Evolutionary conservation across 2,888 invertebrate genomes (phyloP).

Genomic region (Bimastos eiseni): DNA sequence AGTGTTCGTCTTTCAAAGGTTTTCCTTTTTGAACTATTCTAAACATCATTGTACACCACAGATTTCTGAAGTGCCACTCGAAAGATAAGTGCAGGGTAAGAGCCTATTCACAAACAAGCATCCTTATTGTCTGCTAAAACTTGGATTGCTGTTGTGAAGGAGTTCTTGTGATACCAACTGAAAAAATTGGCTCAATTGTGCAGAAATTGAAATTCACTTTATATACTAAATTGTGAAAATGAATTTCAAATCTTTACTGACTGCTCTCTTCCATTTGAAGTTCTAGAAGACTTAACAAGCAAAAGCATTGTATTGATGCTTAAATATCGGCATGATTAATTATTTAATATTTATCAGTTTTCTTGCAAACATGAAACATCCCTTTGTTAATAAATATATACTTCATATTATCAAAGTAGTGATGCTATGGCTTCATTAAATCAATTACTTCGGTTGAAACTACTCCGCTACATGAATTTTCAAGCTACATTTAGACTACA

Average conservation of each 20-base stretch:
- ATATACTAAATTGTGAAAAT: neutral
- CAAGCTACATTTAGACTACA: neutral
- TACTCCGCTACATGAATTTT: neutral
- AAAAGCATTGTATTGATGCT: neutral
- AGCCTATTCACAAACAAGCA: too few species aligned
- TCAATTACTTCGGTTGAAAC: neutral
- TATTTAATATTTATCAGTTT: neutral
- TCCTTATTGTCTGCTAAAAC: neutral
- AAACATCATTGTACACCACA: too few species aligned
- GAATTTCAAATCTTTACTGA: neutral
- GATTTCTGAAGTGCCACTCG: too few species aligned
- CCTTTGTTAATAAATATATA: neutral
- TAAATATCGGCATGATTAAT: neutral
- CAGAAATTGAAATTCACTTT: neutral
- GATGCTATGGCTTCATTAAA: neutral
- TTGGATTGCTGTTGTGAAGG: neutral
- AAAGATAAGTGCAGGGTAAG: too few species aligned
- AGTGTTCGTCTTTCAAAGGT: neutral
- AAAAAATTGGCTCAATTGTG: neutral
- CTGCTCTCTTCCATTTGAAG: neutral
- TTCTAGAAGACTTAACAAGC: neutral
- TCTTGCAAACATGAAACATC: neutral
- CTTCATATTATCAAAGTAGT: neutral
- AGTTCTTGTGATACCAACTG: neutral
- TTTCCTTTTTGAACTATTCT: neutral